Evolutionary conservation across 2,113 vertebrate genomes (phyloP).

Genomic region (Platysternon megacephalum): DNA sequence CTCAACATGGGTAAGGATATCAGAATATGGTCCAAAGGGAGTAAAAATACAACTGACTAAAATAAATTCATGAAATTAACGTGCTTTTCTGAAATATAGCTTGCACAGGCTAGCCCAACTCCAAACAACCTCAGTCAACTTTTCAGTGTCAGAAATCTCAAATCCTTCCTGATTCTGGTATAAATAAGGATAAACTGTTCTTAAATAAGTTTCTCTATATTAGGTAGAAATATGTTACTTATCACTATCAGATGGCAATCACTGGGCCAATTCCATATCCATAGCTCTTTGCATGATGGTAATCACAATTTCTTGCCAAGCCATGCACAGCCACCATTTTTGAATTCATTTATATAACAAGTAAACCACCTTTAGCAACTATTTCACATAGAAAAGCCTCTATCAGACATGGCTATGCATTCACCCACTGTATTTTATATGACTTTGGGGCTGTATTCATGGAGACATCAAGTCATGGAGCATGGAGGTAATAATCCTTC

Average conservation of each 20-base stretch:
- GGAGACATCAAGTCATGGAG: background rate
- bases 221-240: background rate
- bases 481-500: background rate
- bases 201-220: background rate
- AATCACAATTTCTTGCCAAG: background rate
- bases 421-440: background rate
- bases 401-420: background rate
- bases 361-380: background rate
- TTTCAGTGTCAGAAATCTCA: background rate
- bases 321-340: background rate
- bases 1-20: background rate
- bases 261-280: background rate
- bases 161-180: background rate
- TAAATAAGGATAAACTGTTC: background rate
- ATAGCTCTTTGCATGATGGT: background rate
- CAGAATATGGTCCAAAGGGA: background rate
- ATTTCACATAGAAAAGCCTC: background rate
- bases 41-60: conserved; percentile 6
- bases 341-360: background rate
- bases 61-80: background rate
- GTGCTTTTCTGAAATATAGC: background rate
- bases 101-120: background rate
- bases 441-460: background rate
- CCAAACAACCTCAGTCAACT: background rate
- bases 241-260: background rate